These are phyloP conservation scores for Dermochelys coriacea DNA, from an alignment of 2,797 vertebrate species.

Conservation along the genomic window DNA sequence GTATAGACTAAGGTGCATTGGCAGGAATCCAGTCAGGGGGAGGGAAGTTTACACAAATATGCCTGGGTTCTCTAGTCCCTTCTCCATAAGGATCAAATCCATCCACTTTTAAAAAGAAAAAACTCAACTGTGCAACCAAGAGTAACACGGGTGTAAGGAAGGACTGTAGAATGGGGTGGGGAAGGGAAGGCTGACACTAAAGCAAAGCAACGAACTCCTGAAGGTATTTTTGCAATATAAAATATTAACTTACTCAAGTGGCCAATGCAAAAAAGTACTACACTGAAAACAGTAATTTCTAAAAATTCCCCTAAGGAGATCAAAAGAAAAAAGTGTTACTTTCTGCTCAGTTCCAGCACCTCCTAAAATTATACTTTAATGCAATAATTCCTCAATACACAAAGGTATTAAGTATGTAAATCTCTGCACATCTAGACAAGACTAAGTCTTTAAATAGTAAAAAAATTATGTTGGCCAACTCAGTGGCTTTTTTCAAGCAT, in stretches of 20 bases:
- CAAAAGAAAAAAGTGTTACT: background rate
- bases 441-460: conserved; percentile 17
- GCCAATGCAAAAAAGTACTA: background rate
- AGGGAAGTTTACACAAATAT: too few relatives aligned
- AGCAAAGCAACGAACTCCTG: background rate
- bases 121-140: background rate
- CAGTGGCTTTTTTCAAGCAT: conserved; percentile 14
- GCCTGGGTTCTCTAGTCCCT: background rate
- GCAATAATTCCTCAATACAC: background rate
- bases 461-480: conserved; percentile 65
- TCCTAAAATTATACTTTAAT: conserved; percentile 6
- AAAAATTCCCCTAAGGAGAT: background rate
- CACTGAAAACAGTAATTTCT: background rate
- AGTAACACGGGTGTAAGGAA: too few relatives aligned
- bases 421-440: conserved; percentile 30
- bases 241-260: background rate
- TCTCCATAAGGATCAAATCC: conserved; percentile 3
- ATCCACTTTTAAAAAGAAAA: background rate
- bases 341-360: background rate
- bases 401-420: background rate
- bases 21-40: background rate
- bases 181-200: background rate
- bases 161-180: too few relatives aligned
- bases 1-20: background rate
- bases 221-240: background rate